These are phyloP conservation scores for Hylomyscus alleni DNA, from an alignment of 2,797 vertebrate genomes.

Conservation along the genomic window DNA sequence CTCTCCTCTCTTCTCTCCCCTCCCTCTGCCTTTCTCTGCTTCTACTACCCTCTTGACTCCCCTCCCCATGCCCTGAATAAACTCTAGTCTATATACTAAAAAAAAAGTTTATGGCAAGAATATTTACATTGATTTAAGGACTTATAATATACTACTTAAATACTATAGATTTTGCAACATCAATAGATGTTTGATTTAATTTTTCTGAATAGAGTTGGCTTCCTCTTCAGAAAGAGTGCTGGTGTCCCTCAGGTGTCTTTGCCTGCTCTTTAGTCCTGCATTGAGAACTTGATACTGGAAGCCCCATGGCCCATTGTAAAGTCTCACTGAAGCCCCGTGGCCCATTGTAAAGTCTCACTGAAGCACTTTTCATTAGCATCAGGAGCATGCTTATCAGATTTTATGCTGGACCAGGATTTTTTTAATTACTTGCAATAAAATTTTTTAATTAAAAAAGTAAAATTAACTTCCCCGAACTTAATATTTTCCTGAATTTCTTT, in stretches of 20 bases:
- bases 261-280: background rate
- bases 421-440: background rate
- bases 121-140: background rate
- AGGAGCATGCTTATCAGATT: background rate
- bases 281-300: fast-evolving
- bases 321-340: fast-evolving
- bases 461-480: background rate
- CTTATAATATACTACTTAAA: background rate
- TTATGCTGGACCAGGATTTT: background rate
- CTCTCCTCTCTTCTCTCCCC: too few species aligned
- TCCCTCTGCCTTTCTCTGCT: too few species aligned
- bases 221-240: background rate
- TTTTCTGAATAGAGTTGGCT: background rate
- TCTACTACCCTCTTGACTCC: too few species aligned
- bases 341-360: fast-evolving
- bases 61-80: too few species aligned
- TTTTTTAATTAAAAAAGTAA: background rate
- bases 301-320: fast-evolving
- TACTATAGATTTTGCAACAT: background rate
- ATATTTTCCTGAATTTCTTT: background rate
- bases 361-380: background rate
- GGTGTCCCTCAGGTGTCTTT: background rate
- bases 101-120: background rate
- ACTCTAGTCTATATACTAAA: too few species aligned
- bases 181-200: background rate